Evolutionary conservation across 1,140 invertebrate species (phyloP).

Genomic region (Drosophila guanche): DNA sequence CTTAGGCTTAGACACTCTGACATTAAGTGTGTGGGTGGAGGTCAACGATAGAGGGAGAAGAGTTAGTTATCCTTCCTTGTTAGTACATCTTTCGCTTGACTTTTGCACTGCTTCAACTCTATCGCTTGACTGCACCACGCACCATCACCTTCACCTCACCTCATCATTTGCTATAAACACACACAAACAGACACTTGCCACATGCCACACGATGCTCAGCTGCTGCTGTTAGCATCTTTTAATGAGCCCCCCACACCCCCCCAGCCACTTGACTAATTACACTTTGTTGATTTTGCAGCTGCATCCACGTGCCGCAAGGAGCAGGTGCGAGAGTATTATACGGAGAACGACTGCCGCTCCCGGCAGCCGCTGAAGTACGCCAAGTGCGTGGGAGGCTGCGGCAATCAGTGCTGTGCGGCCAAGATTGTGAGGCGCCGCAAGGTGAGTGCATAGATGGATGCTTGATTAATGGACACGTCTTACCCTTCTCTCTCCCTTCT

Average conservation of each 20-base stretch:
- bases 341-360: slow-evolving; percentile 94
- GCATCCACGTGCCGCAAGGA: slow-evolving; percentile 94
- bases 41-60: neutral
- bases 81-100: too few species aligned
- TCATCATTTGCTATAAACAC: neutral
- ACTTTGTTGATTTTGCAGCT: slow-evolving; percentile 68
- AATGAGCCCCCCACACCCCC: slow-evolving; percentile 9
- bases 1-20: slow-evolving; percentile 31
- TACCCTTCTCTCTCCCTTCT: neutral
- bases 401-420: slow-evolving; percentile 91
- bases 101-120: too few species aligned
- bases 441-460: slow-evolving; percentile 85
- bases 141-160: slow-evolving; percentile 6
- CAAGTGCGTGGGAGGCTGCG: slow-evolving; percentile 89
- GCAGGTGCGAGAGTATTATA: slow-evolving; percentile 94
- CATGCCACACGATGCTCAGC: neutral
- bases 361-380: slow-evolving; percentile 94
- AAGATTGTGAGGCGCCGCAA: slow-evolving; percentile 95
- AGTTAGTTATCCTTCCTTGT: too few species aligned
- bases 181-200: neutral
- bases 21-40: neutral
- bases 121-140: slow-evolving; percentile 1
- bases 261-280: slow-evolving; percentile 60
- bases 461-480: neutral
- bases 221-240: too few species aligned